These are phyloP conservation scores for Trachemys scripta DNA, from an alignment of 2,113 vertebrate species.

Conservation along the genomic window DNA sequence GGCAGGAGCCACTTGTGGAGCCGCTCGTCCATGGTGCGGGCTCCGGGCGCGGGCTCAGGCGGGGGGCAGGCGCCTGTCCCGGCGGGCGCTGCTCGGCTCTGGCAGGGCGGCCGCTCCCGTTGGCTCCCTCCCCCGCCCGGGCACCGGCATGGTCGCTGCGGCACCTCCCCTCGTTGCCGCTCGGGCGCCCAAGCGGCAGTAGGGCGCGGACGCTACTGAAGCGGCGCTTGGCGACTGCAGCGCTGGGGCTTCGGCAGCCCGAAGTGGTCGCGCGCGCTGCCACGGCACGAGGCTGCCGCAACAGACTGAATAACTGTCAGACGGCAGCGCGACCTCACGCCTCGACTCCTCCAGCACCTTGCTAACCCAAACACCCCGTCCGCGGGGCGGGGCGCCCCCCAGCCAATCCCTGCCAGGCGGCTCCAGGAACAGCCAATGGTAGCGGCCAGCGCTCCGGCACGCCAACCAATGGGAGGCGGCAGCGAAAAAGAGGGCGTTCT, in stretches of 20 bases:
- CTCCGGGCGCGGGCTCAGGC: conserved; percentile 47
- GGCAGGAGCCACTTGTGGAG: conserved; percentile 94
- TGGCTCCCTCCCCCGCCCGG: neutral
- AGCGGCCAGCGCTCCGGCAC: neutral
- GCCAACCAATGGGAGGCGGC: neutral
- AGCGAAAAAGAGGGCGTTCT: neutral
- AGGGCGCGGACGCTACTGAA: conserved; percentile 50
- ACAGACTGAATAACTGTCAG: neutral
- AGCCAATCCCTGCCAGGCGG: neutral
- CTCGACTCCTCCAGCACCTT: neutral
- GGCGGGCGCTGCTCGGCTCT: neutral
- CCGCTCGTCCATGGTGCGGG: conserved; percentile 91
- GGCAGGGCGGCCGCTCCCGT: neutral
- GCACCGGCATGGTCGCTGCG: neutral
- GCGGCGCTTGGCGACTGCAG: conserved; percentile 13
- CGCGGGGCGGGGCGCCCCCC: neutral
- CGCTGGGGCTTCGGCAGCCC: conserved; percentile 65
- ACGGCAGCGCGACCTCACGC: rapidly evolving
- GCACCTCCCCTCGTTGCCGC: too few species aligned
- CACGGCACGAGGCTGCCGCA: conserved; percentile 66
- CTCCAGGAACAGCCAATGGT: neutral
- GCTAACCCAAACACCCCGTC: conserved; percentile 2
- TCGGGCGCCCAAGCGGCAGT: neutral
- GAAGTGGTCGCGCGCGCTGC: conserved; percentile 64
- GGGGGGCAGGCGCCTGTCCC: neutral